Evolutionary conservation across 2,113 vertebrate genomes (phyloP).

Genomic region (Toxotes chatareus): DNA sequence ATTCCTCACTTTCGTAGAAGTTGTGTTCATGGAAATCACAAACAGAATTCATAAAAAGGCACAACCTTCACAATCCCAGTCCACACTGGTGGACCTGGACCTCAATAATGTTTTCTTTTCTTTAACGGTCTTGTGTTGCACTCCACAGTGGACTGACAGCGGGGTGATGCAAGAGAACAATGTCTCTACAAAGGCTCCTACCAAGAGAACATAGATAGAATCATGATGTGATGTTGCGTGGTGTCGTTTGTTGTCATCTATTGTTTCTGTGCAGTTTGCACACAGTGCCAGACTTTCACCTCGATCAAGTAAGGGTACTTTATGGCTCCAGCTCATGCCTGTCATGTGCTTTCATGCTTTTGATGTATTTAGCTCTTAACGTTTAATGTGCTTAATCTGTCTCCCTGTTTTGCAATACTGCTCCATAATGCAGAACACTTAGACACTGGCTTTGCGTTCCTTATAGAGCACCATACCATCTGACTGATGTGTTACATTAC

Average conservation of each 20-base stretch:
- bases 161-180: too few relatives aligned
- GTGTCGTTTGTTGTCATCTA: neutral
- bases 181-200: neutral
- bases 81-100: neutral
- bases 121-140: too few relatives aligned
- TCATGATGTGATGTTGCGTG: neutral
- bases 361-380: slow-evolving; percentile 15
- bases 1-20: too few relatives aligned
- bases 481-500: slow-evolving; percentile 9
- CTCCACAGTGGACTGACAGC: neutral
- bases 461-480: neutral
- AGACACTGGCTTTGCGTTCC: neutral
- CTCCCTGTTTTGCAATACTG: neutral
- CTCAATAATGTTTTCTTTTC: too few relatives aligned
- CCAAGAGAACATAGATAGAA: neutral
- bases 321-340: neutral
- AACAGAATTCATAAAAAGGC: neutral
- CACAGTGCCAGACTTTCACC: neutral
- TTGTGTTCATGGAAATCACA: neutral
- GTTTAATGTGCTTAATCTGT: slow-evolving; percentile 14
- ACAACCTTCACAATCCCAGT: neutral
- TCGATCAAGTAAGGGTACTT: neutral
- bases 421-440: neutral
- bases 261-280: neutral
- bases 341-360: neutral